These are phyloP conservation scores for Macroteleia sp. DNA, from an alignment of 2,888 invertebrate genomes.

Conservation along the genomic window DNA sequence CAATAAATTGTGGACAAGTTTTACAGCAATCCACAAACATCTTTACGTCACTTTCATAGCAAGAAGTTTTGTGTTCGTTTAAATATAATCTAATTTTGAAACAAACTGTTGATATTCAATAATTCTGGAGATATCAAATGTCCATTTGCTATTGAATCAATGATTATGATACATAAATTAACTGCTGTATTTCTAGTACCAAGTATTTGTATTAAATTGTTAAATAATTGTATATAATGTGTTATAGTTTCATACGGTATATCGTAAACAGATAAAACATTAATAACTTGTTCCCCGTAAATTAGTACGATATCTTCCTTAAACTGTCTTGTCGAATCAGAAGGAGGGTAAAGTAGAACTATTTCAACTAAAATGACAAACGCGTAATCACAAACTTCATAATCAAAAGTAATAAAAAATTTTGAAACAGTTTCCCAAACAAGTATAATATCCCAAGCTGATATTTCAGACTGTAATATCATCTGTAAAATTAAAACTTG, in stretches of 20 bases:
- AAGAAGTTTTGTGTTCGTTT: constrained; percentile 69
- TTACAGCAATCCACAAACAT: constrained; percentile 71
- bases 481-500: constrained; percentile 61
- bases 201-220: constrained; percentile 60
- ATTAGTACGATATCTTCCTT: constrained; percentile 65
- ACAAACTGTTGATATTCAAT: constrained; percentile 68
- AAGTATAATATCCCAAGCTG: constrained; percentile 70
- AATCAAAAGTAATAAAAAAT: constrained; percentile 70
- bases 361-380: constrained; percentile 72
- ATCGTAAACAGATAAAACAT: constrained; percentile 72
- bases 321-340: constrained; percentile 66
- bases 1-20: constrained; percentile 67
- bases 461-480: constrained; percentile 73
- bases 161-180: constrained; percentile 74
- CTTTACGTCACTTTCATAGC: constrained; percentile 61
- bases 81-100: constrained; percentile 73
- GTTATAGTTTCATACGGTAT: constrained; percentile 56
- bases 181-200: constrained; percentile 58
- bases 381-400: constrained; percentile 74
- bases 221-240: constrained; percentile 63
- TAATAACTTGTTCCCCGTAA: constrained; percentile 72
- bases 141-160: constrained; percentile 69
- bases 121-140: constrained; percentile 65
- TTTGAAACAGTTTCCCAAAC: constrained; percentile 70
- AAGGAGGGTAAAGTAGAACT: constrained; percentile 64